Base-by-base conservation (phyloP, 2,888 invertebrate genomes). In the Xylocampa areola region DNA sequence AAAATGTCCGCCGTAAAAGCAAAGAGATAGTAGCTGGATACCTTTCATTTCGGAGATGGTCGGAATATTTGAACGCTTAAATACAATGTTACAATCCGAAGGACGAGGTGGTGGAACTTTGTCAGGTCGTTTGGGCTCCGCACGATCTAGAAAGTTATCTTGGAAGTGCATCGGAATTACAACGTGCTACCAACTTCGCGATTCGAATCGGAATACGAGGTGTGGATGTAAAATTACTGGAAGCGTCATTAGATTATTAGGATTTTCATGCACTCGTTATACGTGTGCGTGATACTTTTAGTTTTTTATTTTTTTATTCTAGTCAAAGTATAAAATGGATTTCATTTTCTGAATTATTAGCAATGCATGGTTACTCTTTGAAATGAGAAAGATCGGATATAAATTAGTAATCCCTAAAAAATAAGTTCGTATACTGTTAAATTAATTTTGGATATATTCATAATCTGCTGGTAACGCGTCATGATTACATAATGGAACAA, bases 131-230 rank as follows among this genome's bases (percentile, higher is more conserved):
- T 90, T 86, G 83, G 86, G 83, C 80, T 82, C 77, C 80, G 73
- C 84, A 81, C 87, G 84, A 89, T 87, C 87, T 77, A 71, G 81
- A 84, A 88, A 92, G 89, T 90, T 91, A 90, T 90, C 89, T 87
- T 77, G 77, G 54, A 79, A 91, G 90, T 90, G 90, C 91, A 91
- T 90, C 84, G 87, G 84, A 86, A 90, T 89, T 91, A 89, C 90
- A 88, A 86, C 87, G 86, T 88, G 81, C 85, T 84, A 75, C 80
- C 77, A 89, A 89, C 85, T 89, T 89, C 73, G 82, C 82, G 84
- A 88, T 89, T 86, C 83, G 85, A 86, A 86, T 86, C 80, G 76
- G 77, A 78, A 80, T 84, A 82, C 77, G 82, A 75, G 74, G 64
- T 81, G 62, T 29, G 36, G 79, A 74, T 49, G 45, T 76, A 76